Base-by-base conservation (phyloP, 2,797 vertebrate species). In the Vespertilio murinus region DNA sequence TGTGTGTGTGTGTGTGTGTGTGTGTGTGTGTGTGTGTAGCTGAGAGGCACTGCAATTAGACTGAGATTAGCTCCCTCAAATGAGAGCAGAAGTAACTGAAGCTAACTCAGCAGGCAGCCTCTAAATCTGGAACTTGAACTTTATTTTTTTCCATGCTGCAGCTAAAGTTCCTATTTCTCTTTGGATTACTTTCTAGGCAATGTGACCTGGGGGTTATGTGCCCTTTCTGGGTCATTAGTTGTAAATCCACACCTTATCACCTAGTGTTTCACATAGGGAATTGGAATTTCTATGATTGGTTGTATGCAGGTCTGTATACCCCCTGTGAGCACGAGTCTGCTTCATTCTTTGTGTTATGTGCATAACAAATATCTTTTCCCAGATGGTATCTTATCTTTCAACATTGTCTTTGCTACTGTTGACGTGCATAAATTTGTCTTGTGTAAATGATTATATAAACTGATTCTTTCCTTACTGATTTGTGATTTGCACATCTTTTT, bases 361-460 rank as follows among this genome's bases (percentile, higher is more conserved):
- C 30, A 35, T 71, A 67, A 16, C 9, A 64, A 70, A 47, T 88
- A 73, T 82, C 65, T 94, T 93, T 92, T 77, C 40, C 82, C 45
- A 89, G 10, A 22, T 85, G 82, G 8, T 70, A 17, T 80, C n/a
- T 71, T 94, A 47, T 23, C 33, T 91, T 95, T 93, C 70, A 83
- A 38, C 45, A 61, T 94, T 74, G 64, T 75, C 49, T 95, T 87
- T 92, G 40, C 70, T 87, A 25, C 45, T 91, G 82, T 94, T 90
- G 38, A 78, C 4, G 6, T 79, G 3, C 38, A 83, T 54, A 94
- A 86, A 92, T 95, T 83, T 88, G 65, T 95, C 91, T 96, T 61
- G 30, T 75, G 11, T 91, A 77, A 94, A 88, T 67, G 9, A 33
- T 75, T 18, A 38, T 67, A 38, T 52, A 94, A 88, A 38, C 33